Percentiles rank a stretch among this genome's conserved stretches.
Evolutionary conservation across 2,888 invertebrate genomes (phyloP).

Genomic region (Sinohyriopsis cumingii): DNA sequence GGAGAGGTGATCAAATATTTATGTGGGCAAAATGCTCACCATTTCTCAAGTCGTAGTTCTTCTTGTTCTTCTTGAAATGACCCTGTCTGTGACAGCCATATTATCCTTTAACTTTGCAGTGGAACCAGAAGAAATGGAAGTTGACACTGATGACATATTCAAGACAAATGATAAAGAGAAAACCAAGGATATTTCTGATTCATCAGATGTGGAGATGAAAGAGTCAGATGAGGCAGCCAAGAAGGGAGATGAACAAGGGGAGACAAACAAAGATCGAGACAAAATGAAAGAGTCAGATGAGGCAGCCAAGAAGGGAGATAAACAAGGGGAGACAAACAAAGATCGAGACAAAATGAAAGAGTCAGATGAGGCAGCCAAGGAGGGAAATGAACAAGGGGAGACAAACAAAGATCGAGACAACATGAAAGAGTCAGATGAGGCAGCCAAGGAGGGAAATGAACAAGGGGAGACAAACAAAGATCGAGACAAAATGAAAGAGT

Average conservation of each 20-base stretch:
- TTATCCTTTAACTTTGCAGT: too few species aligned
- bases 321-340: background rate
- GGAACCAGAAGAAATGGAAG: too few species aligned
- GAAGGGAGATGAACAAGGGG: background rate
- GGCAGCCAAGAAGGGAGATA: background rate
- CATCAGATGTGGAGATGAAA: conserved; percentile 2
- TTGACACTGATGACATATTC: too few species aligned
- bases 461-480: background rate
- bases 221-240: conserved; percentile 1
- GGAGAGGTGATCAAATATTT: too few species aligned
- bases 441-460: background rate
- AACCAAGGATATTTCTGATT: too few species aligned
- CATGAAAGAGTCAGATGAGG: background rate
- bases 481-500: too few species aligned
- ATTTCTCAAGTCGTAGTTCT: too few species aligned
- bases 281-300: background rate
- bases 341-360: background rate
- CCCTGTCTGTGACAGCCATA: too few species aligned
- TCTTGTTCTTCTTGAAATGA: too few species aligned
- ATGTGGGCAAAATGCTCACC: too few species aligned
- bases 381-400: background rate
- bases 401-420: background rate
- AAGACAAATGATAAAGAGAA: too few species aligned
- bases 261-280: background rate
- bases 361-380: background rate